Evolutionary conservation across 2,113 vertebrate species (phyloP), one percentile per base, ranked within the genome.

Genomic region (Eretmochelys imbricata): DNA sequence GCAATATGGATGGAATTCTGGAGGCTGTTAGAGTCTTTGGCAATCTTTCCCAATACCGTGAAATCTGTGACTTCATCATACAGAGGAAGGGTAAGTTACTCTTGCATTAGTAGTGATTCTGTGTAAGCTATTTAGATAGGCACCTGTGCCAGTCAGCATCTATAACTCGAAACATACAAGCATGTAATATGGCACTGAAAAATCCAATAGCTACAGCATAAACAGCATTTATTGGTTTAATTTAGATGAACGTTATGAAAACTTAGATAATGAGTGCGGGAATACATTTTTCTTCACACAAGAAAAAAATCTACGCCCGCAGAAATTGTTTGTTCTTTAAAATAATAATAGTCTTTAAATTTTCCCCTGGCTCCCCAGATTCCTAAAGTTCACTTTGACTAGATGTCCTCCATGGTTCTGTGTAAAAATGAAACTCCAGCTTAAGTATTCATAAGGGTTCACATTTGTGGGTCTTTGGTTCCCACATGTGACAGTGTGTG

Each of bases 1-100:
- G 97, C 93, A 99, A 95, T 93, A 99, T 98, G 98, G 98, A 99
- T 46, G 98, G 98, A 79, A 95, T 99, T 94, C 95, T 99, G 91
- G 99, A 99, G 96, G 99, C 98, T 62, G 98, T 98, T 49, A 98
- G 98, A 89, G 99, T 98, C 85, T 99, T 99, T 93, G 99, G 99
- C 75, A 99, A 99, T 97, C 98, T 99, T 94, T 99, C 99, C 84
- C 98, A 98, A 69, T 97, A 98, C 93, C 96, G 87, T 81, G 98
- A 99, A 72, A 96, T 99, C 93, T 98, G 99, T 62, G 94, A 98
- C 89, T 99, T 99, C 97, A 98, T 99, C 95, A 84, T 99, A 88
- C 96, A 97, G 93, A 98, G 98, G 59, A 99, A 98, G 88, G 97
- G 99, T 99, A 94, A 97, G 98, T 98, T 88, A 84, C 46, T 88